A percentile compares a stretch with the other conserved stretches of the same genome.
These are phyloP conservation scores for Eretmocerus hayati DNA, from an alignment of 2,888 invertebrate genomes.

Conservation along the genomic window DNA sequence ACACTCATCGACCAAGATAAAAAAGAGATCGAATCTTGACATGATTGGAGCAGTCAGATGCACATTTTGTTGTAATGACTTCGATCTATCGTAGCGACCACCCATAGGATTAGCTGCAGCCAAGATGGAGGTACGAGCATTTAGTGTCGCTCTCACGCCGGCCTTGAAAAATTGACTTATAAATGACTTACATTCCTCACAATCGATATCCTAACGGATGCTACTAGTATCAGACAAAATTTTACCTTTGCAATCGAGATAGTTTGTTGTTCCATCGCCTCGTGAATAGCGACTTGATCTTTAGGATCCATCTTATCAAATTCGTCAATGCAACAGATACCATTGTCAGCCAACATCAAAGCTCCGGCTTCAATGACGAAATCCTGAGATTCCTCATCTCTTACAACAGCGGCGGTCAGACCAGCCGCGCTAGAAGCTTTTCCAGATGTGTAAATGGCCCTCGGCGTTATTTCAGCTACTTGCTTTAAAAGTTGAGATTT, in stretches of 20 bases:
- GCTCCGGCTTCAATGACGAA: constrained; percentile 99
- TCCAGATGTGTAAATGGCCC: constrained; percentile 97
- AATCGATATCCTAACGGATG: neutral
- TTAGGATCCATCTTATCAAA: constrained; percentile 98
- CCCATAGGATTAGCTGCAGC: constrained; percentile 98
- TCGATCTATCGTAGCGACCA: constrained; percentile 92
- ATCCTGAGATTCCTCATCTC: constrained; percentile 95
- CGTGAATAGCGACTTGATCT: constrained; percentile 99
- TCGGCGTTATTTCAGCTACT: constrained; percentile 87
- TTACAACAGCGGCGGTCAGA: constrained; percentile 96
- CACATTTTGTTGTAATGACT: constrained; percentile 91
- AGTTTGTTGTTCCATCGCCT: constrained; percentile 99
- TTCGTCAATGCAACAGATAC: constrained; percentile 98
- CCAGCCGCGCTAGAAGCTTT: constrained; percentile 98
- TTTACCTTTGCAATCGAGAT: constrained; percentile 91
- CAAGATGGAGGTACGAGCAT: constrained; percentile 94
- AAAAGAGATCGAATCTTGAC: constrained; percentile 98
- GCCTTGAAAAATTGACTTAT: constrained; percentile 58
- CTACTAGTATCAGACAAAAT: neutral
- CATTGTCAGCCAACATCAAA: constrained; percentile 97
- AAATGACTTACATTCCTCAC: too few relatives aligned
- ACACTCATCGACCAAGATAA: constrained; percentile 95
- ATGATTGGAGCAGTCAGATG: constrained; percentile 92
- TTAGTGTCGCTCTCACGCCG: constrained; percentile 92
- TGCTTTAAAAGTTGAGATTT: constrained; percentile 96